Evolutionary conservation across 1,140 invertebrate species (phyloP), one percentile per base, ranked within the genome.

Genomic region (Bombus picipes): DNA sequence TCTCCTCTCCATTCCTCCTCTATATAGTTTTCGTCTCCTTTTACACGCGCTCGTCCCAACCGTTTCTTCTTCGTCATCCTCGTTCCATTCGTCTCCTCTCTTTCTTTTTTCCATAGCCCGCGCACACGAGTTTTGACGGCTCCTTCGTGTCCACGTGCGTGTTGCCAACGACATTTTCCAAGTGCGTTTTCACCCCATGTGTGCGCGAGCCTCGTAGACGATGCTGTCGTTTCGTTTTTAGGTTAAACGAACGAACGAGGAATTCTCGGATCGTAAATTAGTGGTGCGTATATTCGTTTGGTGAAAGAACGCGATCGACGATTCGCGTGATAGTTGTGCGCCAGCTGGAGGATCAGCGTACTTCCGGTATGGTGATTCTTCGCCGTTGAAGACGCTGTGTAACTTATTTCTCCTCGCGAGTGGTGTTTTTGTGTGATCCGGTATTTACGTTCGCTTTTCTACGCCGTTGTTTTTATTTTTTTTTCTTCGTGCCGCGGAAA

Each of bases 361-460:
- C 72, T 88, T 86, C 76, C 87, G 76, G 75, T 39, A 76, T 34
- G 62, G 62, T 65, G 88, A 59, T 79, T 77, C 10, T 13, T 53
- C 59, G 39, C 8, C 43, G 37, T 37, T 47, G 66, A 79, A 74
- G 43, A 41, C 74, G 47, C 73, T 53, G 25, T 34, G 15, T 10
- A 53, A 34, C 34, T 68, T 15, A 32, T 15, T 34, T 32, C 25
- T 4, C 15, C 28, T 22, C 83, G 83, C 65, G 75, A 79, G 66
- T 84, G 83, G 41, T 68, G 41, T 79, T 15, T 22, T 10, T 12
- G 5, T 43, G 37, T 41, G 68, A 22, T 70, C 1, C 47, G 47
- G 0, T 53, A 53, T 47, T 10, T 22, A 37, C 59, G 57, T 65
- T 1, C 8, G 13, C 75, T n/a, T 13, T 65, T 18, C 57, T 34